Percentiles rank a stretch among this genome's conserved stretches.
Evolutionary conservation across 2,113 vertebrate species (phyloP).

Genomic region (Ramphastos sulfuratus): DNA sequence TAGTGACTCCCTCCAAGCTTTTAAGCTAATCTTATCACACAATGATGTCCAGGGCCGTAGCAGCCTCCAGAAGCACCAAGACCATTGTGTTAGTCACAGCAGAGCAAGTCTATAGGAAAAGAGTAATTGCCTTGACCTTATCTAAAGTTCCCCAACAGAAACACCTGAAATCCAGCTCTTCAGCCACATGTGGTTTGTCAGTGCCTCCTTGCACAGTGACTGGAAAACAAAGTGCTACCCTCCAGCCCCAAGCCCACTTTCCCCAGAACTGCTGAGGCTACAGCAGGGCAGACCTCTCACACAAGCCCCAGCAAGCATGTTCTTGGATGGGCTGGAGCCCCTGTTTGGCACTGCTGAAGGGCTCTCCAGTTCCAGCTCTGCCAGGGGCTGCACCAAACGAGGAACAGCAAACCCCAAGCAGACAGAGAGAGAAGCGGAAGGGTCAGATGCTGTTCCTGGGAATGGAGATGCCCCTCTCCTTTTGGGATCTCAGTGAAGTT

Average conservation of each 20-base stretch:
- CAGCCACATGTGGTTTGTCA: background rate
- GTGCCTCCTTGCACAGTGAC: background rate
- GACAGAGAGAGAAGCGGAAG: background rate
- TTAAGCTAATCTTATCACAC: conserved; percentile 40
- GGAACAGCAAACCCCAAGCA: background rate
- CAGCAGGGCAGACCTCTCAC: background rate
- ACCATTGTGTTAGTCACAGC: conserved; percentile 11
- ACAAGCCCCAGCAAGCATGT: background rate
- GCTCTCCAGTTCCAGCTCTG: background rate
- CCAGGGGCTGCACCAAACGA: background rate
- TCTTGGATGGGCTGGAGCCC: background rate
- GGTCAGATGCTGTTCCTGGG: background rate
- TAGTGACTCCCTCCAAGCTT: conserved; percentile 28
- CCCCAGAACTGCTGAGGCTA: background rate
- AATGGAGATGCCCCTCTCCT: background rate
- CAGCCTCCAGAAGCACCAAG: background rate
- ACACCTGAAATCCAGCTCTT: background rate
- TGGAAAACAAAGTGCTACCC: background rate
- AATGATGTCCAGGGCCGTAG: conserved; percentile 7
- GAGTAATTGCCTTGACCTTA: conserved; percentile 50
- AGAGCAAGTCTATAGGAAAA: background rate
- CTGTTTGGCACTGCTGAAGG: background rate
- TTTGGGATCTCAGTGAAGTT: background rate
- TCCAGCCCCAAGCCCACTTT: background rate
- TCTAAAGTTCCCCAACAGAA: conserved; percentile 2